A percentile compares a stretch with the other conserved stretches of the same genome.
Conservation (phyloP, 2,113 vertebrate species). For the Aptenodytes forsteri region DNA sequence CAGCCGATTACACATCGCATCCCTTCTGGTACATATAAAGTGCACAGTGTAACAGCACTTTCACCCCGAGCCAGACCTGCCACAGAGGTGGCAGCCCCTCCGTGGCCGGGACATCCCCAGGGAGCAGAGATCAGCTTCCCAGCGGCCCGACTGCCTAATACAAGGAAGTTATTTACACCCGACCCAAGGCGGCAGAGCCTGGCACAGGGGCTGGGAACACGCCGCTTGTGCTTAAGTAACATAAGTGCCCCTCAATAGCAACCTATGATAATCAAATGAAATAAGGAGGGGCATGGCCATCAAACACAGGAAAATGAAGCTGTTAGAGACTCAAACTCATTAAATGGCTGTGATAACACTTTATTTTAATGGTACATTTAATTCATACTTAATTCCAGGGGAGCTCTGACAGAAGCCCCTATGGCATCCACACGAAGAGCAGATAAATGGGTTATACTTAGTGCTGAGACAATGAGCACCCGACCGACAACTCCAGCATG, state of each 20-base stretch:
- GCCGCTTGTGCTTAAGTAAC: not conserved
- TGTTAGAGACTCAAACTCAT: not conserved
- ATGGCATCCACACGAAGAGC: not conserved
- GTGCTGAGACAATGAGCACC: not conserved
- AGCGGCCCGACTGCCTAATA: not conserved
- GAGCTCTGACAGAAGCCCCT: not conserved
- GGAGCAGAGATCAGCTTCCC: not conserved
- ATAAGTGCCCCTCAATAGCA: not conserved
- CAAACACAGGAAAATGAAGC: not conserved
- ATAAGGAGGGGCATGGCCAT: not conserved
- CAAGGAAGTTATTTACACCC: not conserved
- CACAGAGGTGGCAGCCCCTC: not conserved
- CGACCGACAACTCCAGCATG: accelerated
- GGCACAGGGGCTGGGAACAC: not conserved
- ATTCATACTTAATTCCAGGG: conserved; percentile 30
- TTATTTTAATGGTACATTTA: conserved; percentile 41
- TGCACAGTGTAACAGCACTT: accelerated
- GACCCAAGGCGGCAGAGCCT: not conserved
- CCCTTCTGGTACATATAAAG: not conserved
- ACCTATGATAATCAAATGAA: not conserved
- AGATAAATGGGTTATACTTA: not conserved
- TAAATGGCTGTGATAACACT: not conserved
- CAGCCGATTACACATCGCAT: accelerated
- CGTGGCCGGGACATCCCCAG: not conserved
- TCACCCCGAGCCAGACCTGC: not conserved